Base-by-base conservation (phyloP, 1,140 invertebrate species). In the Atta cephalotes region DNA sequence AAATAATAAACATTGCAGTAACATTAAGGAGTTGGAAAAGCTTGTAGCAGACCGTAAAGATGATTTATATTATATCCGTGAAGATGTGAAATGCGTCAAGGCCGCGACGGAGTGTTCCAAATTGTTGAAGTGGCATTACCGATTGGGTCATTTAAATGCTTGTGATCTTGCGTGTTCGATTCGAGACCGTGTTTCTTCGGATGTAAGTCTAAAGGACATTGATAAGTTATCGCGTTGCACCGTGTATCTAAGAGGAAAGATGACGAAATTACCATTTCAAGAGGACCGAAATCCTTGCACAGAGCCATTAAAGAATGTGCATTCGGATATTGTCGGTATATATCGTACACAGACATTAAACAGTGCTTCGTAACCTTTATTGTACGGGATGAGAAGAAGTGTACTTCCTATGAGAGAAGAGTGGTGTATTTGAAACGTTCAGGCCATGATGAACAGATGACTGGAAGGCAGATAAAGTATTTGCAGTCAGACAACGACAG, bases 71-170 rank as follows among this genome's bases (percentile, higher is more conserved):
- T 63, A 31, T 16, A 5, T 63, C 16, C 62, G 28, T 3, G 58
- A 60, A 18, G 14, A 31, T 5, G 10, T 14, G 10, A 9, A 31
- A 63, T 63, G 12, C 21, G 60, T 12, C 2, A 28, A 28, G 0
- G 60, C 16, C 7, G 1, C 60, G 3, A 63, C n/a, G 12, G 25
- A 14, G 25, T 31, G 25, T 25, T 63, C 12, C 25, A 25, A 63
- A 63, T 10, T 63, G 12, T 63, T 28, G 25, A 63, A 63, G 12
- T 63, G 25, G 60, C 60, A 63, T 25, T 25, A 9, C 10, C 25
- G 60, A 6, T 63, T 63, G 21, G 58, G 58, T 60, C 58, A 58
- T 58, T 58, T 60, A 60, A 60, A 60, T 60, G 58, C 58, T 1
- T 21, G 58, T 9, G 21, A 60, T 25, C 51, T 53, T 16, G 12